phyloP scores from a whole-genome alignment of 2,113 vertebrate species.

The Hippotragus niger region DNA sequence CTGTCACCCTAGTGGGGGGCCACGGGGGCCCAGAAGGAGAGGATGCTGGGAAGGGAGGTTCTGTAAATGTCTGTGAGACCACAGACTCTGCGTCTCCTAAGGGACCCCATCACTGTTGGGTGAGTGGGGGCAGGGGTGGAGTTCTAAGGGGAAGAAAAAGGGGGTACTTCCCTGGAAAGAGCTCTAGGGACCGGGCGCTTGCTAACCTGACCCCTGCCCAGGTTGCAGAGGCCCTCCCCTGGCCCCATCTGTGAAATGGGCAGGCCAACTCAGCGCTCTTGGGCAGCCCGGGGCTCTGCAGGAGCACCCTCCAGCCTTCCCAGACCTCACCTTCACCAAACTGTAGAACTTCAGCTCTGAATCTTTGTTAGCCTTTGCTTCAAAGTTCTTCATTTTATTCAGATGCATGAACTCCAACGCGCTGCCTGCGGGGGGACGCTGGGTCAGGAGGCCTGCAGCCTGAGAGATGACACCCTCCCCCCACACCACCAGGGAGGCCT shows the following conservation, averaged over 20 bases:
- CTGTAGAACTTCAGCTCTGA: neutral
- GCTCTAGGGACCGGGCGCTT: fast-evolving
- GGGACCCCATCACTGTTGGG: neutral
- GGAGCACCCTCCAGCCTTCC: neutral
- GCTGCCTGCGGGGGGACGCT: fast-evolving
- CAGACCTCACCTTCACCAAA: constrained; percentile 26
- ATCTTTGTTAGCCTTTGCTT: fast-evolving
- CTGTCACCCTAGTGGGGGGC: neutral
- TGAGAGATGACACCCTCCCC: fast-evolving
- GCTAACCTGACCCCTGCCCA: neutral
- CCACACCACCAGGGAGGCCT: neutral
- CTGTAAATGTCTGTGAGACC: neutral
- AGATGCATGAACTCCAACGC: fast-evolving
- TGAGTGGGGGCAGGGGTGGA: fast-evolving
- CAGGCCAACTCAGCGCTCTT: neutral
- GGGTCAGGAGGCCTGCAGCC: neutral
- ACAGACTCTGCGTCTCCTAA: neutral
- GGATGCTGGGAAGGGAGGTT: no score
- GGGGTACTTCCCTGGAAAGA: neutral
- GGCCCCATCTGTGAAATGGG: neutral
- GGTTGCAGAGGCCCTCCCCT: no score
- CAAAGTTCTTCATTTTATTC: neutral
- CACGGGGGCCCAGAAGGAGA: neutral
- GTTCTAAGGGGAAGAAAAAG: no score
- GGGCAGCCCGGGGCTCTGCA: neutral